Base-by-base conservation (phyloP, 1,140 invertebrate species). In the Delia radicum region DNA sequence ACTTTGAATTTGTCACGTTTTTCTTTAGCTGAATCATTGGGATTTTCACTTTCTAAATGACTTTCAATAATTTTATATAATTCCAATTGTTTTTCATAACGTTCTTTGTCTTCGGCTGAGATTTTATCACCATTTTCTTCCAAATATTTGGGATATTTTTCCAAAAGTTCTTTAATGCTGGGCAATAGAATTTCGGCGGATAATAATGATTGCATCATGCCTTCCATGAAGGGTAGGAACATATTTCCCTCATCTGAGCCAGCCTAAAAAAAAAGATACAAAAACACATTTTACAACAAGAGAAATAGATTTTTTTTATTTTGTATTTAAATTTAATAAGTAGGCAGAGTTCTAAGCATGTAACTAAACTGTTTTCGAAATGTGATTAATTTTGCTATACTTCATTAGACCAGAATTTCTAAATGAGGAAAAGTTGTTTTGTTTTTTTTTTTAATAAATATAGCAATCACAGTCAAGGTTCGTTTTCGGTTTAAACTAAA, bases 181-280 rank as follows among this genome's bases (percentile, higher is more conserved):
- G 95, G 95, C 85, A 96, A 94, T 0, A 98, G 86, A 2, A 97
- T 90, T 75, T 97, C 95, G 85, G 97, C 96, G 0, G 95, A 96
- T 1, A 97, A 87, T 37, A 97, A 87, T 6, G 92, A 94, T 85
- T 96, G 94, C 93, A 97, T 95, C 92, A 97, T 95, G 27, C 91
- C 90, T 81, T 96, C 93, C 93, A 97, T 96, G 81, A 97, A 93
- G 0, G 94, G 94, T 61, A 96, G 85, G 79, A 92, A 90, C 85
- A 89, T 89, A 78, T 91, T 91, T 62, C 83, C 82, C 71, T 88
- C 87, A 42, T 65, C 77, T 10, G 80, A 79, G 1, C 73, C 79
- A 21, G 71, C 55, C 81, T 84, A 63, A 12, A 10, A 48, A 72
- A 76, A 24, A 37, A 7, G n/a, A n/a, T n/a, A n/a, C n/a, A n/a